Evolutionary conservation across 2,797 vertebrate species (phyloP).

Genomic region (Simalia tracyae): DNA sequence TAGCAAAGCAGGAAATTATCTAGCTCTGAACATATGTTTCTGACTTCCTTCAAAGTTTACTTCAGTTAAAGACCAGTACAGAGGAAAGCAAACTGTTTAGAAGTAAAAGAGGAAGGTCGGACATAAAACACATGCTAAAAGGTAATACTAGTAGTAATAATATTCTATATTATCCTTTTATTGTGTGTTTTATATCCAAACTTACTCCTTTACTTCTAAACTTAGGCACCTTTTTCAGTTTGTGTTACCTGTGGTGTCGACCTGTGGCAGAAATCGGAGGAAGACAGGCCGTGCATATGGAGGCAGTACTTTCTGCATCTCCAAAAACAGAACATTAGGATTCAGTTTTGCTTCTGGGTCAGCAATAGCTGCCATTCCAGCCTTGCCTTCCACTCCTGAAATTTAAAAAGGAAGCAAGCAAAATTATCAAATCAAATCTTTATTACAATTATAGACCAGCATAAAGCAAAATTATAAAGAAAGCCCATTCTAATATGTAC

Average conservation of each 20-base stretch:
- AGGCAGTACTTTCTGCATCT: constrained; percentile 80
- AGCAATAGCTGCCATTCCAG: constrained; percentile 86
- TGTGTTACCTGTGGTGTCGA: constrained; percentile 85
- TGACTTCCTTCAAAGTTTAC: not conserved
- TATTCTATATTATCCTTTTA: not conserved
- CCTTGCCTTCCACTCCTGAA: constrained; percentile 87
- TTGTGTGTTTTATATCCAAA: not conserved
- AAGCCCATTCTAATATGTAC: not conserved
- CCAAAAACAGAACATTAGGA: constrained; percentile 74
- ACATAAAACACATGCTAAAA: not conserved
- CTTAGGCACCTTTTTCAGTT: not conserved
- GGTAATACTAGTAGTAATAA: not conserved
- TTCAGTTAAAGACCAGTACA: not conserved
- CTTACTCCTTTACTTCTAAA: not conserved
- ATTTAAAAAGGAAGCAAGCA: not conserved
- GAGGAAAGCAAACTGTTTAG: not conserved
- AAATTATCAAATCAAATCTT: not conserved
- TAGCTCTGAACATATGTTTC: not conserved
- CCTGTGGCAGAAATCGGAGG: constrained; percentile 81
- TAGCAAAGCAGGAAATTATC: not conserved
- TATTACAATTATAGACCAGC: not conserved
- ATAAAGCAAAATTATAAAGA: not conserved
- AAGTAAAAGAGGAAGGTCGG: not conserved
- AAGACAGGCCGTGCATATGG: constrained; percentile 86
- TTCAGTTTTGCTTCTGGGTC: constrained; percentile 74